Conservation (phyloP, 2,888 invertebrate species). For the Augiades crinisus region DNA sequence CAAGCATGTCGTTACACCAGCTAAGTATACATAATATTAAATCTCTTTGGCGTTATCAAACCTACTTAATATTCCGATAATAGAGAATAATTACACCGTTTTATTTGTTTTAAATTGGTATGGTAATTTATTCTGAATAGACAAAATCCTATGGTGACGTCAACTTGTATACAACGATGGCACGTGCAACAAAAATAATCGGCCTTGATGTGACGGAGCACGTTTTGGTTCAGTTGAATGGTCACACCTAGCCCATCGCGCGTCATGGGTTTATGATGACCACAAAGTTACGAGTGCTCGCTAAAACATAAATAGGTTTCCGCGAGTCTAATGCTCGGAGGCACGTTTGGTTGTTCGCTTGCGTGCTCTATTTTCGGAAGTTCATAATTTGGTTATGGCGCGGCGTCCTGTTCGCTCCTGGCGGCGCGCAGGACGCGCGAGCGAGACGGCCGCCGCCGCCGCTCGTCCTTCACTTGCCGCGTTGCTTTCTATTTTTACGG, state of each 20-base stretch:
- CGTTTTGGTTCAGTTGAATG: neutral
- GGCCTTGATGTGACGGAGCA: slow-evolving; percentile 4
- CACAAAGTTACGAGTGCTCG: slow-evolving; percentile 8
- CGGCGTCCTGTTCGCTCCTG: slow-evolving; percentile 41
- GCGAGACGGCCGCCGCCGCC: slow-evolving; percentile 44
- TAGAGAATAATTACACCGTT: neutral
- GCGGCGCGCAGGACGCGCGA: slow-evolving; percentile 31
- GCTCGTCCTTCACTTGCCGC: slow-evolving; percentile 72
- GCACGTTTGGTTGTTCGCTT: slow-evolving; percentile 61
- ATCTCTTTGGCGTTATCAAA: neutral
- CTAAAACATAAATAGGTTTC: slow-evolving; percentile 34
- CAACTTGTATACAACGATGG: neutral
- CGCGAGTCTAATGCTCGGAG: slow-evolving; percentile 44
- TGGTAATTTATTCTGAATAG: neutral
- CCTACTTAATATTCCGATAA: neutral
- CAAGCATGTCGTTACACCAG: no score
- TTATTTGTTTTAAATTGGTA: neutral
- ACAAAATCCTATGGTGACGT: neutral
- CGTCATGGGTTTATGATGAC: slow-evolving; percentile 6
- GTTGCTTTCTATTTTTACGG: slow-evolving; percentile 38
- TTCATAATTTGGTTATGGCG: slow-evolving; percentile 53
- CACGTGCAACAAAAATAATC: neutral
- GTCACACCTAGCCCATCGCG: slow-evolving; percentile 2
- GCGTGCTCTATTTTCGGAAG: slow-evolving; percentile 65
- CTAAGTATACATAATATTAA: neutral